These are phyloP conservation scores for Probaryconus sp. DNA, from an alignment of 1,140 invertebrate genomes.

Conservation along the genomic window DNA sequence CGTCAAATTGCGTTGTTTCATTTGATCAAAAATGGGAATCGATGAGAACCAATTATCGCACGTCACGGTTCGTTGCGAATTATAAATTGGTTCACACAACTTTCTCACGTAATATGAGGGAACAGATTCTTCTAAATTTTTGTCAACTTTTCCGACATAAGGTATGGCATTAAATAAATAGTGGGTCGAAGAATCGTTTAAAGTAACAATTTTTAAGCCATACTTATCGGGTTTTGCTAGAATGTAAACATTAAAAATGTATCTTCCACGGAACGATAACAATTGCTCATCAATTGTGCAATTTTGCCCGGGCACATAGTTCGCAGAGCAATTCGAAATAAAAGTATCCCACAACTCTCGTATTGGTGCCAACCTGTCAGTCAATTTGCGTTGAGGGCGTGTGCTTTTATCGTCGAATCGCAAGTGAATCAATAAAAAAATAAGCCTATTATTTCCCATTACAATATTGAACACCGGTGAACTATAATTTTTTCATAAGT, in stretches of 20 bases:
- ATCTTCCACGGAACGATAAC: slow-evolving; percentile 70
- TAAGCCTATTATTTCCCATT: slow-evolving; percentile 12
- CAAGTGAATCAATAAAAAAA: neutral
- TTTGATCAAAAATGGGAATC: slow-evolving; percentile 7
- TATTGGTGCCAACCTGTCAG: slow-evolving; percentile 67
- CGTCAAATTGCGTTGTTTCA: neutral
- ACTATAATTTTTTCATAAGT: slow-evolving; percentile 14
- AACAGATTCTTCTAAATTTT: slow-evolving; percentile 5
- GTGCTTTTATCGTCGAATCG: slow-evolving; percentile 16
- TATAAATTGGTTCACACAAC: slow-evolving; percentile 51
- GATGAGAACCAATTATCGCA: slow-evolving; percentile 66
- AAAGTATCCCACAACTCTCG: slow-evolving; percentile 69
- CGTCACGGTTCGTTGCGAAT: slow-evolving; percentile 64
- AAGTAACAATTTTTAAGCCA: slow-evolving; percentile 71
- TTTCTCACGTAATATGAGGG: slow-evolving; percentile 34
- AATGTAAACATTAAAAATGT: slow-evolving; percentile 73
- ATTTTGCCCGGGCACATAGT: slow-evolving; percentile 59
- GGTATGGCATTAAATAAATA: slow-evolving; percentile 63
- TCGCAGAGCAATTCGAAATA: slow-evolving; percentile 68
- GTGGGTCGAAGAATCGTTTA: slow-evolving; percentile 51
- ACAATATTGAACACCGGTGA: neutral
- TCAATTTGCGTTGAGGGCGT: neutral
- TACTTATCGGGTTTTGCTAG: slow-evolving; percentile 64
- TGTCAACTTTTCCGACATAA: slow-evolving; percentile 53
- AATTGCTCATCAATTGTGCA: slow-evolving; percentile 74